Base-by-base conservation (phyloP, 2,888 invertebrate genomes). In the Tupiocoris notatus region DNA sequence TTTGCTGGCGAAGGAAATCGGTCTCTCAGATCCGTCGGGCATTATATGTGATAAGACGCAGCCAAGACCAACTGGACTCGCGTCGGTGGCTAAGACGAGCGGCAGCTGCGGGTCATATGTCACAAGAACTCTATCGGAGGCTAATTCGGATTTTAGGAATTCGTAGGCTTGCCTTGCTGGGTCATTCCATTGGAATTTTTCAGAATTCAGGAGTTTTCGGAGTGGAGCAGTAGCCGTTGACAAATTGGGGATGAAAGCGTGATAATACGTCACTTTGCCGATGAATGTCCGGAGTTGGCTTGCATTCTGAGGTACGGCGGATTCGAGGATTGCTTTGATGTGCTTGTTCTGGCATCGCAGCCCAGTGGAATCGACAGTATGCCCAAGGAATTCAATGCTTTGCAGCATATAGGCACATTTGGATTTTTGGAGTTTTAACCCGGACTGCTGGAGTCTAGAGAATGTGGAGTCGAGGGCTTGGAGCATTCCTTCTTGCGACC, bases 1-100 rank as follows among this genome's bases (percentile, higher is more conserved):
- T 80, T 80, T 79, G 6, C 82, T 84, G 2, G 83, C 83, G 80
- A 81, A 84, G 12, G 82, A 81, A 54, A 84, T 82, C 1, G 83
- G 84, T 64, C 82, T 78, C 77, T 84, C 83, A n/a, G 79, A 76
- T 17, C 83, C 82, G 79, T 84, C 82, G 21, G 77, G 76, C 62
- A 79, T 81, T 21, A 70, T n/a, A 17, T 59, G 59, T 1, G 70
- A 22, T 2, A 70, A n/a, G 9, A 70, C 70, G 1, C 59, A 58
- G 16, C 70, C 70, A 17, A 70, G 22, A 1, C 70, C 70, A 16
- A 16, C 12, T 12, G 70, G 70, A 18, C 23, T 23, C 17, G 70
- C 70, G 17, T 70, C 70, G 22, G 59, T 59, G 25, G 70, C 57
- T 18, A 68, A n/a, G 17, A 25, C 24, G 9, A 68, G 21, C 7